Evolutionary conservation across 2,797 vertebrate genomes (phyloP).

Genomic region (Corythornis leucogaster): DNA sequence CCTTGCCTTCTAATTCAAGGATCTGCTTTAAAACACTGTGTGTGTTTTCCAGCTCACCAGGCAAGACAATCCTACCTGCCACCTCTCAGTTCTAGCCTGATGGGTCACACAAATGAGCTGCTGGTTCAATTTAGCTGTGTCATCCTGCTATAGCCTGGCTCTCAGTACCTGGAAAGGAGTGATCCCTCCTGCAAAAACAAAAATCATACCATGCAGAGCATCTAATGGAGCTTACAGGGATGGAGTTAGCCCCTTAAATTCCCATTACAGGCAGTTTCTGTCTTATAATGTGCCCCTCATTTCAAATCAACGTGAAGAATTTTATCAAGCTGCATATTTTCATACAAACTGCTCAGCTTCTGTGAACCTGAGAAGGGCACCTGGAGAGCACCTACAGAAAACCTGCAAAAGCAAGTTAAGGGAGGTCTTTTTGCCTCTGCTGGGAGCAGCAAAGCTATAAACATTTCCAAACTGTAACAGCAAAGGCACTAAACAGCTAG

Average conservation of each 20-base stretch:
- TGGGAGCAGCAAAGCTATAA: background rate
- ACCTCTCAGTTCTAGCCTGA: background rate
- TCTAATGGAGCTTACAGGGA: background rate
- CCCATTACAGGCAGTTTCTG: background rate
- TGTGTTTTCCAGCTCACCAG: background rate
- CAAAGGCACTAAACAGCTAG: background rate
- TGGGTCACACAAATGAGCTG: background rate
- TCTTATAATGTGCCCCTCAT: background rate
- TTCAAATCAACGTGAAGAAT: background rate
- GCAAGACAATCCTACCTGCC: background rate
- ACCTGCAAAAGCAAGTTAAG: background rate
- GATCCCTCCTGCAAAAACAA: background rate
- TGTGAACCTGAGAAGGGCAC: background rate
- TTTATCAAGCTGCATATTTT: background rate
- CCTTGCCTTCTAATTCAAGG: background rate
- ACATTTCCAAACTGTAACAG: background rate
- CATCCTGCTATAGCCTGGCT: background rate
- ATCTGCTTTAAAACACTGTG: background rate
- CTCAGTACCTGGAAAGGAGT: background rate
- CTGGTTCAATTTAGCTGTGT: constrained; percentile 1
- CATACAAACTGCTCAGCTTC: background rate
- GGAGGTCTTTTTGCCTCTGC: background rate
- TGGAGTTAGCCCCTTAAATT: background rate
- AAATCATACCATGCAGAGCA: background rate
- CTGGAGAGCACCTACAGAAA: background rate